Evolutionary conservation across 1,140 invertebrate genomes (phyloP).

Genomic region (Philopotamus ludificatus): DNA sequence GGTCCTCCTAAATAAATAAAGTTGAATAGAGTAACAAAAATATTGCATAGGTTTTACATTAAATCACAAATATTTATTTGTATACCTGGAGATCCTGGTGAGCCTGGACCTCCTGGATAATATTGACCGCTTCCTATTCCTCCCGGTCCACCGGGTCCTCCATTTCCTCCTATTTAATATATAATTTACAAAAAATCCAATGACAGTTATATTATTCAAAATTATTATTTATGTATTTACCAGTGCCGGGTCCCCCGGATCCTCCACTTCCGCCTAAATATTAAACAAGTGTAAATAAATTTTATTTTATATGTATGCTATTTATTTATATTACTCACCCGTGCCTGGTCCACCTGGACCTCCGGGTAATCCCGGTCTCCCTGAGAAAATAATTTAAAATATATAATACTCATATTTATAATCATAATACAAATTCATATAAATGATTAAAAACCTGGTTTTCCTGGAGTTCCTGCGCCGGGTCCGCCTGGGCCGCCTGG

Average conservation of each 20-base stretch:
- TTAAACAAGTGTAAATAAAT: not conserved
- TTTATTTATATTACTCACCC: slow-evolving; percentile 30
- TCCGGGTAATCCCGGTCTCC: slow-evolving; percentile 11
- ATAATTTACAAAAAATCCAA: not conserved
- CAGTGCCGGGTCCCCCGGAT: slow-evolving; percentile 8
- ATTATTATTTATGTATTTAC: slow-evolving; percentile 2
- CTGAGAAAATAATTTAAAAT: slow-evolving; percentile 18
- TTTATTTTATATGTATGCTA: not conserved
- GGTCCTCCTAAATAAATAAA: slow-evolving; percentile 18
- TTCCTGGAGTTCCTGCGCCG: slow-evolving; percentile 14
- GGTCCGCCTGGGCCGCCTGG: slow-evolving; percentile 18
- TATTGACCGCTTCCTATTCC: not conserved
- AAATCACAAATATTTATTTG: slow-evolving; percentile 4
- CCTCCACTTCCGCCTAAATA: not conserved
- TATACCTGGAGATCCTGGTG: slow-evolving; percentile 12
- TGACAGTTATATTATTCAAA: not conserved
- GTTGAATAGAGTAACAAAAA: slow-evolving; percentile 23
- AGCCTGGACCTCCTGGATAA: slow-evolving; percentile 16
- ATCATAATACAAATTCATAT: slow-evolving; percentile 9
- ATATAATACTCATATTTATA: slow-evolving; percentile 16
- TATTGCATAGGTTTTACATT: slow-evolving; percentile 16
- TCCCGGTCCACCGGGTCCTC: slow-evolving; percentile 31
- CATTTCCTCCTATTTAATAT: not conserved
- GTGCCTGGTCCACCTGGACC: slow-evolving; percentile 24
- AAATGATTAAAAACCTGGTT: slow-evolving; percentile 13